Percentiles rank a stretch among this genome's conserved stretches.
These are phyloP conservation scores for Malurus alboscapulatus DNA, from an alignment of 2,113 vertebrate species.

Conservation along the genomic window DNA sequence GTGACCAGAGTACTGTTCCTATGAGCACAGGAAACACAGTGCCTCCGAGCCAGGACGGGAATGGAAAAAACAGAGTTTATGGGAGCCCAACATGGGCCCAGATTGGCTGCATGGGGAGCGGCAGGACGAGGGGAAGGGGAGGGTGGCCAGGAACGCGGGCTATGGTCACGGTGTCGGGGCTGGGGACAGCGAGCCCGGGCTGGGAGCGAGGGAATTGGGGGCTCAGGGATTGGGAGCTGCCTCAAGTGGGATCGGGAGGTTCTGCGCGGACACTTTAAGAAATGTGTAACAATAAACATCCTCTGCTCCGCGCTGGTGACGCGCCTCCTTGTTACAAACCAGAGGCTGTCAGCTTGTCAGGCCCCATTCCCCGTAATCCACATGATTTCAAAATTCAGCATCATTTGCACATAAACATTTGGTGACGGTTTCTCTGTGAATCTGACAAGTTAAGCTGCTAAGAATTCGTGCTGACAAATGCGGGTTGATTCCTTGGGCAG, in stretches of 20 bases:
- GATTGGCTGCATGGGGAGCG: conserved; percentile 28
- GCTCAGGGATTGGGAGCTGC: not conserved
- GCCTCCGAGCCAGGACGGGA: conserved; percentile 57
- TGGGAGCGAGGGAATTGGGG: not conserved
- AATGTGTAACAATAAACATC: conserved; percentile 82
- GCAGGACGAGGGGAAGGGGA: conserved; percentile 56
- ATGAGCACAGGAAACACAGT: conserved; percentile 67
- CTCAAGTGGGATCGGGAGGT: conserved; percentile 61
- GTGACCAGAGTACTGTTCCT: conserved; percentile 67
- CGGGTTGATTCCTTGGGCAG: conserved; percentile 74
- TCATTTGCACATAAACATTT: conserved; percentile 83
- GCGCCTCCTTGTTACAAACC: conserved; percentile 83
- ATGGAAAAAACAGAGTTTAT: conserved; percentile 69
- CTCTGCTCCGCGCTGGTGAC: conserved; percentile 77
- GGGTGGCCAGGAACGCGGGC: conserved; percentile 17
- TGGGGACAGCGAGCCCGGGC: not conserved
- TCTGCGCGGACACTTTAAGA: conserved; percentile 74
- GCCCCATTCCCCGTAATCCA: conserved; percentile 82
- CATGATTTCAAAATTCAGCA: conserved; percentile 82
- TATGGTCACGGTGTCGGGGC: not conserved
- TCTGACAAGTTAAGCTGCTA: conserved; percentile 85
- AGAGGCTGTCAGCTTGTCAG: conserved; percentile 86
- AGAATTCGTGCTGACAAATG: conserved; percentile 78
- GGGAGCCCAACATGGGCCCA: conserved; percentile 64
- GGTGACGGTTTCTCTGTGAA: conserved; percentile 79